Percentiles rank a stretch among this genome's conserved stretches.
Conservation (phyloP, 2,888 invertebrate genomes). For the Agrilus cyanescens region DNA sequence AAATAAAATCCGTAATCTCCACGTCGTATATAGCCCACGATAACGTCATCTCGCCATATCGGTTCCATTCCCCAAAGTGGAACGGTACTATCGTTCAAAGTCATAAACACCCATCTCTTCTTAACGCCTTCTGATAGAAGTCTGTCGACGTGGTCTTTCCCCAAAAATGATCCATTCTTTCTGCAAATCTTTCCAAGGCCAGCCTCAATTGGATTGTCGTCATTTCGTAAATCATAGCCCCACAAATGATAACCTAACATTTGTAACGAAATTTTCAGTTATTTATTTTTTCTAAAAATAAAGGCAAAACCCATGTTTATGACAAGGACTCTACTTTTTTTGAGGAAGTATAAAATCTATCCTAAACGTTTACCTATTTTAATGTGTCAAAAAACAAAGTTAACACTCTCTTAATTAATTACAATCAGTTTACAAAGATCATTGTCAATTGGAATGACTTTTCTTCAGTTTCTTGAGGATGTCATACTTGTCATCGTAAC, state of each 20-base stretch:
- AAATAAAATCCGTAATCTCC: constrained; percentile 64
- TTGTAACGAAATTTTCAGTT: no score
- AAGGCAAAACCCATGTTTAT: no score
- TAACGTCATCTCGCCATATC: constrained; percentile 62
- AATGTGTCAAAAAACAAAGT: no score
- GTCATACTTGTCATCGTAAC: no score
- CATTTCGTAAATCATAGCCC: constrained; percentile 69
- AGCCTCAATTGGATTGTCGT: constrained; percentile 81
- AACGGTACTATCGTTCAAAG: constrained; percentile 53
- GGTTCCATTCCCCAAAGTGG: constrained; percentile 81
- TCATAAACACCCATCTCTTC: constrained; percentile 64
- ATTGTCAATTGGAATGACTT: no score
- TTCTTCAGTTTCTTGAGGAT: no score
- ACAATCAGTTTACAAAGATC: no score
- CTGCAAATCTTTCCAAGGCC: constrained; percentile 70
- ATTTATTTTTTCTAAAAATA: no score
- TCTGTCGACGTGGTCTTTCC: constrained; percentile 57
- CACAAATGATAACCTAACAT: constrained; percentile 67
- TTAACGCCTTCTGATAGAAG: constrained; percentile 53
- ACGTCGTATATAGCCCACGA: constrained; percentile 69
- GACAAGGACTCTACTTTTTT: no score
- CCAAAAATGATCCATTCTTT: constrained; percentile 64
- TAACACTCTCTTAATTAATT: no score
- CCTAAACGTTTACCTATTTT: no score
- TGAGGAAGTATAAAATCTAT: no score